Base-by-base conservation (phyloP, 2,888 invertebrate genomes). In the Notodonta ziczac region DNA sequence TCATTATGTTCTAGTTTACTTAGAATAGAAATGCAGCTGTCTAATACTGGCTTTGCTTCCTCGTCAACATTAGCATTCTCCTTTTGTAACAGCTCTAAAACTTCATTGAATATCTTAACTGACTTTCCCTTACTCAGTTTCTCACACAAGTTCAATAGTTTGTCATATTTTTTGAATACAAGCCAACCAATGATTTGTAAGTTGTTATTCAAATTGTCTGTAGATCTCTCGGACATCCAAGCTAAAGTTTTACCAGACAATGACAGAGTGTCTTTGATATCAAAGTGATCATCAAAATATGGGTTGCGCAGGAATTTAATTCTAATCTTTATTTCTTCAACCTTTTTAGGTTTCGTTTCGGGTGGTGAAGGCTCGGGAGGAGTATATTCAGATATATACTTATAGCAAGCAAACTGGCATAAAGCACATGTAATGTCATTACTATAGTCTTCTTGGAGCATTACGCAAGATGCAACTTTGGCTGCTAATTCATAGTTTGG, bases 251-350 rank as follows among this genome's bases (percentile, higher is more conserved):
- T 99, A 0, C 98, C 98, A 57, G 97, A 94, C 51, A 98, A 90
- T 79, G 95, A 94, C 39, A 94, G 85, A 7, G 96, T 95, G 71
- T 97, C 96, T 63, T 88, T 94, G 24, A 98, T 93, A 88, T 98
- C 98, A 90, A 98, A 98, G 86, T 99, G 98, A 80, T 97, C 97
- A 91, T 99, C 98, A 88, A 96, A 96, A 83, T 94, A 97, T 0
- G 96, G 96, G 83, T 98, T 98, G 76, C 97, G 94, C 50, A 99
- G 80, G 83, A 94, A 98, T 62, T 94, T 94, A 0, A 99, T 96
- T 72, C 98, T 94, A 9, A 98, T 94, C 89, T 96, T 97, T 35
- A 95, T 89, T 89, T 95, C 95, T 78, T 95, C 95, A n/a, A 90
- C 89, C 67, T 94, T 93, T 65, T 84, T 86, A 61, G 79, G 85